phyloP scores from a whole-genome alignment of 2,113 vertebrate genomes.

The Macaca mulatta region DNA sequence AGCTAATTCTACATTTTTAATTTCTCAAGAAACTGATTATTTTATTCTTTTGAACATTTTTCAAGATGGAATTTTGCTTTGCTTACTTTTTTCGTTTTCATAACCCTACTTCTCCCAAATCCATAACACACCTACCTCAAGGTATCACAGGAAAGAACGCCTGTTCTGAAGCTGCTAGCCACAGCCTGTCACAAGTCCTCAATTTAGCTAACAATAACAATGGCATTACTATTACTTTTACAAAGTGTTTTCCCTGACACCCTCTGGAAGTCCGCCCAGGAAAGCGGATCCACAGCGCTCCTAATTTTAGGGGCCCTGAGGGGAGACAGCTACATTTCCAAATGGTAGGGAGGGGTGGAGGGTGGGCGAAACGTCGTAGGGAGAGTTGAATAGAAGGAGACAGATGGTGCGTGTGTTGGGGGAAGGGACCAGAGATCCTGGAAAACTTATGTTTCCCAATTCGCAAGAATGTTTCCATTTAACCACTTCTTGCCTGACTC shows the following conservation, averaged over 20 bases:
- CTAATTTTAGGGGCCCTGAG: constrained; percentile 53
- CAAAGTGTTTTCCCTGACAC: background rate
- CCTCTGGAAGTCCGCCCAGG: background rate
- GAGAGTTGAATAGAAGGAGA: constrained; percentile 54
- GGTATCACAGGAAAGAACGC: background rate
- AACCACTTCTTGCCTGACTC: constrained; percentile 65
- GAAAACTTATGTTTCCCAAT: constrained; percentile 69
- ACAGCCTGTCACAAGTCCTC: background rate
- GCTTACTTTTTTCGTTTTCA: background rate
- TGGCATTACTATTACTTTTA: background rate
- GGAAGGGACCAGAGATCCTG: constrained; percentile 61
- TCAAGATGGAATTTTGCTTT: background rate
- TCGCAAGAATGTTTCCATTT: constrained; percentile 68
- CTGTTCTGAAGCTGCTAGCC: background rate
- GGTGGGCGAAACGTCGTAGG: background rate
- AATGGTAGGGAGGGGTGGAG: background rate
- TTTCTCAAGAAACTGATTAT: background rate
- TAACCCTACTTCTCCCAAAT: background rate
- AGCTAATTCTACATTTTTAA: background rate
- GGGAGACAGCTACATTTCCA: constrained; percentile 33
- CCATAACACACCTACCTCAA: background rate
- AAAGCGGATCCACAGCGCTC: background rate
- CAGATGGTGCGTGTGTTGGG: constrained; percentile 70
- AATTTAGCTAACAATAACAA: background rate
- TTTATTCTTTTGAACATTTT: background rate